Conservation (phyloP, 2,797 vertebrate species). For the Clarias fuscus region DNA sequence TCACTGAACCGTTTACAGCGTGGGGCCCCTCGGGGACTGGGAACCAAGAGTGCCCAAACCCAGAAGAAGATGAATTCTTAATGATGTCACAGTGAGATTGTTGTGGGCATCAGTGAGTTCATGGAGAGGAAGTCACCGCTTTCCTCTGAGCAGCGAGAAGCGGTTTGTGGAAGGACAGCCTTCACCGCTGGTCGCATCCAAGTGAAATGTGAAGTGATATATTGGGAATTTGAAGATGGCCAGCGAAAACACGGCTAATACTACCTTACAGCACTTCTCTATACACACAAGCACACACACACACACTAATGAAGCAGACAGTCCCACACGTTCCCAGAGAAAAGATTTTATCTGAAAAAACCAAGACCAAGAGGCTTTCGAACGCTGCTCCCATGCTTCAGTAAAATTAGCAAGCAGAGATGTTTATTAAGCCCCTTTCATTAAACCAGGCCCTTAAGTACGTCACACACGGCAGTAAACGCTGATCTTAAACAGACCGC, state of each 20-base stretch:
- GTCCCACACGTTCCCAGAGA: constrained; percentile 63
- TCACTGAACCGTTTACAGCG: constrained; percentile 26
- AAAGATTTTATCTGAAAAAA: not conserved
- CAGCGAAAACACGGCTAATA: not conserved
- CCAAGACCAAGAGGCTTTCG: not conserved
- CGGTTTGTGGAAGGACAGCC: not conserved
- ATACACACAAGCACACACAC: constrained; percentile 7
- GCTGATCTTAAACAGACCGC: constrained; percentile 43
- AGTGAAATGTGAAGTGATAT: not conserved
- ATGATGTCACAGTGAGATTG: not conserved
- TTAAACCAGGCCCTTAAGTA: constrained; percentile 39
- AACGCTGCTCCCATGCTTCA: not conserved
- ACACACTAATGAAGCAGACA: constrained; percentile 57
- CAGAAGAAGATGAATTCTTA: not conserved
- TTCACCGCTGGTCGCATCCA: not conserved
- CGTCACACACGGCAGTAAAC: constrained; percentile 44
- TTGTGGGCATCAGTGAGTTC: not conserved
- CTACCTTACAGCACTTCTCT: constrained; percentile 60
- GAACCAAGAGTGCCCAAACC: not conserved
- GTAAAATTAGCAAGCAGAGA: constrained; percentile 13
- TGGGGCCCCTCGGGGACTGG: not conserved
- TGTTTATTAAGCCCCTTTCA: constrained; percentile 48
- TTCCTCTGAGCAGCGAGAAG: not conserved
- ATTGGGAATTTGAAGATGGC: not conserved
- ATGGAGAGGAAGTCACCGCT: too few species aligned